Conservation (phyloP, 2,113 vertebrate species). For the Callithrix jacchus region DNA sequence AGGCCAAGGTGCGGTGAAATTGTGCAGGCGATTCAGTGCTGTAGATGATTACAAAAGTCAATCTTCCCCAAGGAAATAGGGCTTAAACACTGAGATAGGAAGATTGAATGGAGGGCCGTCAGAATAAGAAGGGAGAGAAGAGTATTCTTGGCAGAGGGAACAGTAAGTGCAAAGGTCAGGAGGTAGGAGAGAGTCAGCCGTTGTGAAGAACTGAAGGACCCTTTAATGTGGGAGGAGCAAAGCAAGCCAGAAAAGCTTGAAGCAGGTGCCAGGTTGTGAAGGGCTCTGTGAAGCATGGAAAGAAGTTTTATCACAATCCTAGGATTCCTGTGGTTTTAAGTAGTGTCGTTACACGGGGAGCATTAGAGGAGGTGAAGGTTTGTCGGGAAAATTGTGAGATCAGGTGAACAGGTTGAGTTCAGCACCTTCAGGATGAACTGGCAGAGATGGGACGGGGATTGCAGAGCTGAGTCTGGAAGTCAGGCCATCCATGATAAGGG, state of each 20-base stretch:
- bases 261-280: background rate
- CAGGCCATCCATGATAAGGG: background rate
- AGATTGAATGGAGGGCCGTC: background rate
- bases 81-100: background rate
- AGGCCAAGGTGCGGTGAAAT: background rate
- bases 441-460: background rate
- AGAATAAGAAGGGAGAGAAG: background rate
- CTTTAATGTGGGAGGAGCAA: background rate
- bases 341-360: background rate
- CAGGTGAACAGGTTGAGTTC: too few species aligned
- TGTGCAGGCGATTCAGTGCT: background rate
- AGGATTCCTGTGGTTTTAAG: too few species aligned
- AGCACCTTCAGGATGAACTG: background rate
- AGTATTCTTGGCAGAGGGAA: background rate
- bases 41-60: background rate
- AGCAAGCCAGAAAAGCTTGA: background rate
- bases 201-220: background rate
- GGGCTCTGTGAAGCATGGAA: background rate
- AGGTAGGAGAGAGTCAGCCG: background rate
- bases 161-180: background rate
- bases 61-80: background rate
- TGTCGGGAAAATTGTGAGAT: background rate
- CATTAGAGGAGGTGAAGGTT: background rate
- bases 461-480: background rate
- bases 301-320: background rate